Evolutionary conservation across 2,888 invertebrate species (phyloP).

Genomic region (Thera britannica): DNA sequence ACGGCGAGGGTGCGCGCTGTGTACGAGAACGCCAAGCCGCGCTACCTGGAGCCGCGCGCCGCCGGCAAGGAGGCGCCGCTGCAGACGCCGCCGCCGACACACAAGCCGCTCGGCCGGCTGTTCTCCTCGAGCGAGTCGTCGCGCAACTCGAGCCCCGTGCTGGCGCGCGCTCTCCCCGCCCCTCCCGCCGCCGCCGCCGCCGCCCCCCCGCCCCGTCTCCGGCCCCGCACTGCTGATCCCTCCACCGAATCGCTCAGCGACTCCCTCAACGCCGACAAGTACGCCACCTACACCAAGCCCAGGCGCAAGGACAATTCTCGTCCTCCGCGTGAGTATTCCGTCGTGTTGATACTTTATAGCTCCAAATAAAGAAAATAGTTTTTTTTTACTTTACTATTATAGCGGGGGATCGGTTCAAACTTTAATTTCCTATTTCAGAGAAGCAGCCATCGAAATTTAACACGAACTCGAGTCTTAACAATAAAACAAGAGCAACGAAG

Average conservation of each 20-base stretch:
- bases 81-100: neutral
- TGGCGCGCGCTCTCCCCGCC: constrained; percentile 60
- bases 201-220: constrained; percentile 79
- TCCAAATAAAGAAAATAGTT: neutral
- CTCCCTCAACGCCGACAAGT: constrained; percentile 68
- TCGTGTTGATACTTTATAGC: neutral
- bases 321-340: constrained; percentile 59
- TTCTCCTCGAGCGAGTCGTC: constrained; percentile 88
- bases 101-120: constrained; percentile 49
- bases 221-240: constrained; percentile 75
- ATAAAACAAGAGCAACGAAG: constrained; percentile 59
- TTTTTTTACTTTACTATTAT: neutral
- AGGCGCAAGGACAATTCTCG: constrained; percentile 58
- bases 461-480: constrained; percentile 22
- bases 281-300: constrained; percentile 72
- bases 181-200: constrained; percentile 60
- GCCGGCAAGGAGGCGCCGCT: constrained; percentile 26
- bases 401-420: neutral
- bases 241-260: constrained; percentile 76
- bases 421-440: constrained; percentile 27
- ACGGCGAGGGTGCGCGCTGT: constrained; percentile 35
- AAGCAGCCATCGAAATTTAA: constrained; percentile 47
- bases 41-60: constrained; percentile 86
- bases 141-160: constrained; percentile 88
- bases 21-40: constrained; percentile 78